Conservation (phyloP, 2,113 vertebrate genomes). For the Spheniscus mendiculus region DNA sequence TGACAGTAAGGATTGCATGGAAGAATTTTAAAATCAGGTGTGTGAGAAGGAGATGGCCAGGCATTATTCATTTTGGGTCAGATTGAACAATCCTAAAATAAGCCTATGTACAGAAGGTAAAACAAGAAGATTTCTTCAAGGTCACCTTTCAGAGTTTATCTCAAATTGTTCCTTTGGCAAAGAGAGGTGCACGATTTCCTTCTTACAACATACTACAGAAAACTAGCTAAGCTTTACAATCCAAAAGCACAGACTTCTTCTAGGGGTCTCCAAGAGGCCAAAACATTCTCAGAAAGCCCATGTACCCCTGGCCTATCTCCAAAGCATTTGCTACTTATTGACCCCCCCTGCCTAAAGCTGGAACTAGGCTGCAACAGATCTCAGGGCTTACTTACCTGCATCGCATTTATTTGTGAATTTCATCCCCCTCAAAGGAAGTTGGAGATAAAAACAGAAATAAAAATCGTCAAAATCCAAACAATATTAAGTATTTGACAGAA, state of each 20-base stretch:
- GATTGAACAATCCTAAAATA: neutral
- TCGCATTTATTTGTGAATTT: neutral
- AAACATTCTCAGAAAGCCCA: neutral
- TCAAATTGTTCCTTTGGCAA: neutral
- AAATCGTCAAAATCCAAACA: neutral
- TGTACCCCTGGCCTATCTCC: neutral
- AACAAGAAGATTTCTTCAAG: neutral
- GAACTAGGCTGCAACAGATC: neutral
- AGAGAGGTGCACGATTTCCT: neutral
- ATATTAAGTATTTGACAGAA: neutral
- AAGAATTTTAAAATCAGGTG: neutral
- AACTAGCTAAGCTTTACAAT: neutral
- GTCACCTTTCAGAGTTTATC: neutral
- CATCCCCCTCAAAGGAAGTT: neutral
- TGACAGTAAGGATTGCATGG: neutral
- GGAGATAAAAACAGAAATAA: neutral
- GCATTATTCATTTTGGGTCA: neutral
- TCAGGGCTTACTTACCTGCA: neutral
- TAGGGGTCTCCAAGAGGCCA: neutral
- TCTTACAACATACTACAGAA: neutral
- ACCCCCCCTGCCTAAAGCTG: neutral
- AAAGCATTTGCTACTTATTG: neutral
- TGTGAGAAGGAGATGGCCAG: neutral
- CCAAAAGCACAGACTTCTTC: neutral
- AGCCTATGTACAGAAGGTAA: neutral